A percentile compares a stretch with the other conserved stretches of the same genome.
These are phyloP conservation scores for Pheosia tremula DNA, from an alignment of 2,888 invertebrate genomes.

Conservation along the genomic window DNA sequence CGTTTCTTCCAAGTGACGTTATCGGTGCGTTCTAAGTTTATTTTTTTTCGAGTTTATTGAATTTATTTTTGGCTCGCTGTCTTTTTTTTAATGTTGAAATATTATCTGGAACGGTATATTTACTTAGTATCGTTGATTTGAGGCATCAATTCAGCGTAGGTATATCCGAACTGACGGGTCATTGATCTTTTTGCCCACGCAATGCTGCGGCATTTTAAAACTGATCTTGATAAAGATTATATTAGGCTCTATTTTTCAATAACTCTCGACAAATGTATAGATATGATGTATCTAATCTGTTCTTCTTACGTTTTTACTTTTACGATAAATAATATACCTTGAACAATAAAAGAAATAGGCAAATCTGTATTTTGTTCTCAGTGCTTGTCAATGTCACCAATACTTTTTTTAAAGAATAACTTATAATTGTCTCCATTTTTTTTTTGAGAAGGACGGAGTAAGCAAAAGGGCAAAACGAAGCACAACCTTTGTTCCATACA, in stretches of 20 bases:
- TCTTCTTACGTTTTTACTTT: too few species aligned
- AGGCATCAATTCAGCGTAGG: constrained; percentile 55
- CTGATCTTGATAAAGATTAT: constrained; percentile 42
- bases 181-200: constrained; percentile 60
- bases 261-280: too few species aligned
- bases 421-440: too few species aligned
- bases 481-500: too few species aligned
- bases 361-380: too few species aligned
- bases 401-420: too few species aligned
- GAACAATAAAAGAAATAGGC: too few species aligned
- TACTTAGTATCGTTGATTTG: constrained; percentile 37
- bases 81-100: constrained; percentile 40
- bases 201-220: constrained; percentile 42
- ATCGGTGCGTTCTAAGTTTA: constrained; percentile 44
- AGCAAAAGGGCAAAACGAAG: too few species aligned
- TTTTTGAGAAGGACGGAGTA: too few species aligned
- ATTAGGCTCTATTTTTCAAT: constrained; percentile 9
- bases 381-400: too few species aligned
- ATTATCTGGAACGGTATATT: constrained; percentile 39
- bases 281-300: too few species aligned
- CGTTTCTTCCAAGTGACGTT: constrained; percentile 58
- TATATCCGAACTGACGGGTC: constrained; percentile 47
- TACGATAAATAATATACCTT: too few species aligned
- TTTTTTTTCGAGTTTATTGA: constrained; percentile 49
- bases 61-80: constrained; percentile 38